These are phyloP conservation scores for Pampusana beccarii DNA, from an alignment of 2,113 vertebrate genomes.

Conservation along the genomic window DNA sequence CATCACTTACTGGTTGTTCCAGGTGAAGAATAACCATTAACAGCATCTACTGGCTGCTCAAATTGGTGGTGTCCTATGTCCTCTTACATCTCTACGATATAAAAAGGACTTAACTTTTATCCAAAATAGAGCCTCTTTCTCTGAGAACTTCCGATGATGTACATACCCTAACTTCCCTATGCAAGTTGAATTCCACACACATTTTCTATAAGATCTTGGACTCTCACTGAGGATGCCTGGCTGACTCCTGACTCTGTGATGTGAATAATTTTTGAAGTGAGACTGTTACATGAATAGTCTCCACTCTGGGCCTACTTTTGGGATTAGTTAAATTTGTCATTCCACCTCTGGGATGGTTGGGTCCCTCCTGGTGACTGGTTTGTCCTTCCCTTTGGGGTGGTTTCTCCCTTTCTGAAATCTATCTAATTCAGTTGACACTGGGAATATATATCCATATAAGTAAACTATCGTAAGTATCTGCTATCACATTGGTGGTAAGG, in stretches of 20 bases:
- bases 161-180: background rate
- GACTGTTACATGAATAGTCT: background rate
- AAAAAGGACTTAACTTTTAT: background rate
- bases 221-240: fast-evolving
- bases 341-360: background rate
- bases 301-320: fast-evolving
- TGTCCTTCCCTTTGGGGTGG: background rate
- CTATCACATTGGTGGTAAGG: background rate
- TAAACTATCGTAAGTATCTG: background rate
- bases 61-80: background rate
- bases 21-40: background rate
- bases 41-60: background rate
- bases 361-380: background rate
- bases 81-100: background rate
- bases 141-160: background rate
- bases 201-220: background rate
- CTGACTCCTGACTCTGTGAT: background rate
- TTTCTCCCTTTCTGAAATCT: background rate
- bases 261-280: background rate
- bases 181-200: background rate
- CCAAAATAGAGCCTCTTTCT: background rate
- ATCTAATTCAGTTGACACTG: background rate
- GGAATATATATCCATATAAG: background rate
- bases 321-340: background rate
- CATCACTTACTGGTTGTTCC: background rate